Percentiles rank a stretch among this genome's conserved stretches.
Conservation (phyloP, 2,888 invertebrate genomes). For the Monopis laevigella region DNA sequence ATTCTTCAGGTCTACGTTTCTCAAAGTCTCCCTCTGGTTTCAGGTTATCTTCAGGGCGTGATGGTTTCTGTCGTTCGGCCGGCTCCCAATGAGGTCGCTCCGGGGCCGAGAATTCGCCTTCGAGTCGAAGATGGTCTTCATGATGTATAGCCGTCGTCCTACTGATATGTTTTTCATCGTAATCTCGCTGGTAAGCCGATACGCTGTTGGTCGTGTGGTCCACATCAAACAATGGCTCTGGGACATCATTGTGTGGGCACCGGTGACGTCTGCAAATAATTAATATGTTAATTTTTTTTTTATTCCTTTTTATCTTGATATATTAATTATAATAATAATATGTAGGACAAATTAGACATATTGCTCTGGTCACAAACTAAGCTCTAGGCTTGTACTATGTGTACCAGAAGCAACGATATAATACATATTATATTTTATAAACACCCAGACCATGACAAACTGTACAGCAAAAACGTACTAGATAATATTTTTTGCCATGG, state of each 20-base stretch:
- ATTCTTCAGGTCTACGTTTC: slow-evolving; percentile 35
- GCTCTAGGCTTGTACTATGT: too few relatives aligned
- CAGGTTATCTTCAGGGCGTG: slow-evolving; percentile 52
- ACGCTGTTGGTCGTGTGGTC: slow-evolving; percentile 64
- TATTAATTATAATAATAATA: too few relatives aligned
- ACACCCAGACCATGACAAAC: too few relatives aligned
- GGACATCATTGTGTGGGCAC: slow-evolving; percentile 78
- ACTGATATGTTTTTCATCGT: slow-evolving; percentile 71
- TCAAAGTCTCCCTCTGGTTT: slow-evolving; percentile 39
- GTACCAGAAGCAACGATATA: too few relatives aligned
- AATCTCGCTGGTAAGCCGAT: slow-evolving; percentile 72
- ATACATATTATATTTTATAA: too few relatives aligned
- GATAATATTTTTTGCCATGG: too few relatives aligned
- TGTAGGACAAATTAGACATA: too few relatives aligned
- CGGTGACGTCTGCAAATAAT: slow-evolving; percentile 79
- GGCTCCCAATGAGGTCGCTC: slow-evolving; percentile 58
- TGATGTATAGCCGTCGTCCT: slow-evolving; percentile 68
- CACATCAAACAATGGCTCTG: slow-evolving; percentile 68
- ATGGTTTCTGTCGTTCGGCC: slow-evolving; percentile 67
- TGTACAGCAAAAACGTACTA: too few relatives aligned
- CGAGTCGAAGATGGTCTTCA: slow-evolving; percentile 76
- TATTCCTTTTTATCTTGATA: too few relatives aligned
- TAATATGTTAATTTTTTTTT: too few relatives aligned
- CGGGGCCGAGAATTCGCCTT: slow-evolving; percentile 72
- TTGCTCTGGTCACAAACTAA: too few relatives aligned